These are phyloP conservation scores for Stenoptilia bipunctidactyla DNA, from an alignment of 2,888 invertebrate genomes.

Conservation along the genomic window DNA sequence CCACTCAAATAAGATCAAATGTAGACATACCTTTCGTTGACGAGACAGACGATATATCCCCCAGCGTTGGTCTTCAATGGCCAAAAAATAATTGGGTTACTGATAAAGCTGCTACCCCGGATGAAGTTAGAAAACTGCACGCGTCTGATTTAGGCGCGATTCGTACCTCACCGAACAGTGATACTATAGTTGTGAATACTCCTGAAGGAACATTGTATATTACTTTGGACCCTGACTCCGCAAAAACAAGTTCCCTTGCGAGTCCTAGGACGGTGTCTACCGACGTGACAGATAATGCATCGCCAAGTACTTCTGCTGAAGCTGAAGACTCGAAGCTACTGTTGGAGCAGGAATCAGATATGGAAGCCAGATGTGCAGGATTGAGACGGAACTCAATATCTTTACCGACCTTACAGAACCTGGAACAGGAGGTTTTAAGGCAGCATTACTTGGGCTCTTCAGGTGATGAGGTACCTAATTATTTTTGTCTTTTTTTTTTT, in stretches of 20 bases:
- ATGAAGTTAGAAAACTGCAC: slow-evolving; percentile 27
- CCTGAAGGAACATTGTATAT: slow-evolving; percentile 61
- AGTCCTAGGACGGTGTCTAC: slow-evolving; percentile 30
- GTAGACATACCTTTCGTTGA: slow-evolving; percentile 25
- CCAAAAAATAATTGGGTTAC: slow-evolving; percentile 8
- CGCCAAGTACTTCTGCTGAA: slow-evolving; percentile 36
- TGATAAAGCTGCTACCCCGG: slow-evolving; percentile 17
- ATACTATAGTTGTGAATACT: slow-evolving; percentile 58
- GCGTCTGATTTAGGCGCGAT: slow-evolving; percentile 46
- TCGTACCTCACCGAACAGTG: slow-evolving; percentile 44
- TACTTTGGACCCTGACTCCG: slow-evolving; percentile 48
- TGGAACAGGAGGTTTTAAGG: slow-evolving; percentile 72
- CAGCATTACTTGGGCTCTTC: slow-evolving; percentile 46
- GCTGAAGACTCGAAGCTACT: slow-evolving; percentile 36
- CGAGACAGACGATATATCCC: slow-evolving; percentile 24
- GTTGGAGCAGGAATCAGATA: slow-evolving; percentile 32
- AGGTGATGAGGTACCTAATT: slow-evolving; percentile 22
- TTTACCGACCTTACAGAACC: slow-evolving; percentile 78
- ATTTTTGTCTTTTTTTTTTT: no score
- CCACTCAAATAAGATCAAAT: slow-evolving; percentile 35
- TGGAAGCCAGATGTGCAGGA: slow-evolving; percentile 34
- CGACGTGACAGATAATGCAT: slow-evolving; percentile 22
- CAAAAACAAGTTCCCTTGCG: slow-evolving; percentile 26
- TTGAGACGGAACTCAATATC: slow-evolving; percentile 80
- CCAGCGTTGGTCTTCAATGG: no score